Percentiles rank a stretch among this genome's conserved stretches.
Evolutionary conservation across 2,797 vertebrate species (phyloP).

Genomic region (Poecile montanus): DNA sequence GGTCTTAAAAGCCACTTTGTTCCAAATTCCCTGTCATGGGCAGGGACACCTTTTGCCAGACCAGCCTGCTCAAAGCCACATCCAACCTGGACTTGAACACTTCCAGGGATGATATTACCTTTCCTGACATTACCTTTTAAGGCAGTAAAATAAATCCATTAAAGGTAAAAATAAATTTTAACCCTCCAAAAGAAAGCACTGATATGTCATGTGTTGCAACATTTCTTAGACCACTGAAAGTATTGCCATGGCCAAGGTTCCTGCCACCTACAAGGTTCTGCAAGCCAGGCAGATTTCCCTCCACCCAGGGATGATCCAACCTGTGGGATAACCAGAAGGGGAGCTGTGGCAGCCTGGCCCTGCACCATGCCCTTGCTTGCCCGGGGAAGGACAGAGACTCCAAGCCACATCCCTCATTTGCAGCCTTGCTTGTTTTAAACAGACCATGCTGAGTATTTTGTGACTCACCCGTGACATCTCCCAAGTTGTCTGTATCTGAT

Average conservation of each 20-base stretch:
- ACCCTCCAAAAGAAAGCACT: background rate
- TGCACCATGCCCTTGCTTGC: accelerated
- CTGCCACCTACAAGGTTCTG: background rate
- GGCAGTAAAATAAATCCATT: background rate
- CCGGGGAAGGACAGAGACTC: background rate
- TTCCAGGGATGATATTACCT: background rate
- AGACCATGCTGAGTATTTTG: background rate
- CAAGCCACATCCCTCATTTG: accelerated
- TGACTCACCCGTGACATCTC: slow-evolving; percentile 35
- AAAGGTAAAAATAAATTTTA: background rate
- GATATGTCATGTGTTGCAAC: accelerated
- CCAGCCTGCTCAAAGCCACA: background rate
- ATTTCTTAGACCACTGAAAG: background rate
- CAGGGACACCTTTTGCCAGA: background rate
- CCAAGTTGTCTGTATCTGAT: background rate
- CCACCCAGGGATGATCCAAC: background rate
- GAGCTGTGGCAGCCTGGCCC: background rate
- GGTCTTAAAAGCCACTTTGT: accelerated
- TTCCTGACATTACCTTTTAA: background rate
- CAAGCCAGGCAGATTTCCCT: background rate
- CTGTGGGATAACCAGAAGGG: background rate
- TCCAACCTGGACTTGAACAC: background rate
- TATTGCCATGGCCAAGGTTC: background rate
- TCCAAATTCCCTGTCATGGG: background rate
- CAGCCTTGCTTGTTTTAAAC: background rate